These are phyloP conservation scores for Hippolais icterina DNA, from an alignment of 2,113 vertebrate genomes.

Conservation along the genomic window DNA sequence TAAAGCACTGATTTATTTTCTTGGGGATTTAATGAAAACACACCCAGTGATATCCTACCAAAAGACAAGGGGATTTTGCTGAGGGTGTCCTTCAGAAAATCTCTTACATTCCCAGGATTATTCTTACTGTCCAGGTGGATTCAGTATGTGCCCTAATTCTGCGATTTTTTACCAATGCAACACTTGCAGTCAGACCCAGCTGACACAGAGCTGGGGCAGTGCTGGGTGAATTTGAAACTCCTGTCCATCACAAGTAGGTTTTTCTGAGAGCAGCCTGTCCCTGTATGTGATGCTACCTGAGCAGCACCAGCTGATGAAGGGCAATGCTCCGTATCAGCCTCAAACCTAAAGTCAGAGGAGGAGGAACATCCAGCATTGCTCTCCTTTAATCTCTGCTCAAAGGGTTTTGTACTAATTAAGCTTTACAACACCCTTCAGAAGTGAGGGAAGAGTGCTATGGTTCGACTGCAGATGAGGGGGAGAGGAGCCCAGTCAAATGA, in stretches of 20 bases:
- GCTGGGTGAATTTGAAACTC: not conserved
- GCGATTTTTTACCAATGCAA: not conserved
- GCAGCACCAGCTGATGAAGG: not conserved
- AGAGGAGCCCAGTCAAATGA: not conserved
- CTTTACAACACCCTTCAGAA: not conserved
- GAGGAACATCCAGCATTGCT: not conserved
- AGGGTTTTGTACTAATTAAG: conserved; percentile 18
- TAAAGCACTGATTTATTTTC: not conserved
- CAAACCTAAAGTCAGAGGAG: not conserved
- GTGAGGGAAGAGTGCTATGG: not conserved
- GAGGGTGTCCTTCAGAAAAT: not conserved
- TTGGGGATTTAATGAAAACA: not conserved
- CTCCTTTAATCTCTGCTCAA: not conserved
- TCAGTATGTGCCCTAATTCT: not conserved
- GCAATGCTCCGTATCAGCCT: not conserved
- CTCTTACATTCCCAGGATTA: not conserved
- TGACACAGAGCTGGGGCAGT: not conserved
- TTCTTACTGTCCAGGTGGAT: not conserved
- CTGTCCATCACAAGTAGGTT: not conserved
- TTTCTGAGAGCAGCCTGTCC: not conserved
- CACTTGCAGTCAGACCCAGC: not conserved
- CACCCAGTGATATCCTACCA: not conserved
- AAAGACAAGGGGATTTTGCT: not conserved
- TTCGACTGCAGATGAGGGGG: not conserved
- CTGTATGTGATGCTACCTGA: not conserved